phyloP scores from a whole-genome alignment of 2,113 vertebrate species.

The Oncorhynchus tshawytscha region DNA sequence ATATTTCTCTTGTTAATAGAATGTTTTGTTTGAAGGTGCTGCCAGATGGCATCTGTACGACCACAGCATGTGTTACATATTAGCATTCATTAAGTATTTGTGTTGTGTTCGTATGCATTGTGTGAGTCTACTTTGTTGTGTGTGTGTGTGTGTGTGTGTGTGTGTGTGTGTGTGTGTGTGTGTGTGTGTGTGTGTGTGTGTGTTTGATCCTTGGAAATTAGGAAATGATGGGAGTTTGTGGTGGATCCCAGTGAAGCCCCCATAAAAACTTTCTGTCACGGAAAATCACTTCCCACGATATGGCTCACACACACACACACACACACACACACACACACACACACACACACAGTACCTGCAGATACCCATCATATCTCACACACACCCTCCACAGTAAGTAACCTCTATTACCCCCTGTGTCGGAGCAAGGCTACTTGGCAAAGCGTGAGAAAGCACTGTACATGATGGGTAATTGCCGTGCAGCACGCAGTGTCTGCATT shows the following conservation, averaged over 20 bases:
- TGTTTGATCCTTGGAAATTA: not conserved
- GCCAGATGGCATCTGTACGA: slow-evolving; percentile 21
- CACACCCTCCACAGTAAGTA: slow-evolving; percentile 42
- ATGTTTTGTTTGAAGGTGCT: slow-evolving; percentile 4
- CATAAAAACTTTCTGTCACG: slow-evolving; percentile 71
- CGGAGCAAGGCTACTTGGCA: slow-evolving; percentile 51
- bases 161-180: no score
- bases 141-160: not conserved
- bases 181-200: not conserved
- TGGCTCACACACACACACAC: slow-evolving; percentile 29
- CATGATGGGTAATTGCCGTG: slow-evolving; percentile 69
- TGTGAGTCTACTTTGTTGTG: not conserved
- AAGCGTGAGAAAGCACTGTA: slow-evolving; percentile 65
- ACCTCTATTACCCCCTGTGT: slow-evolving; percentile 62
- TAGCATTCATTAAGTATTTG: slow-evolving; percentile 42
- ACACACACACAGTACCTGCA: not conserved
- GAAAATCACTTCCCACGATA: slow-evolving; percentile 72
- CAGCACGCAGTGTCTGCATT: slow-evolving; percentile 66
- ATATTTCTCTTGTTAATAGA: slow-evolving; percentile 2
- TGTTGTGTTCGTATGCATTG: not conserved
- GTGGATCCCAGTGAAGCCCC: slow-evolving; percentile 64
- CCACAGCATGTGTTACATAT: slow-evolving; percentile 54
- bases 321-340: not conserved
- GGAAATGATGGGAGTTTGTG: slow-evolving; percentile 50
- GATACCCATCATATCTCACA: not conserved